phyloP scores from a whole-genome alignment of 2,797 vertebrate genomes.

The Sardinella longiceps region DNA sequence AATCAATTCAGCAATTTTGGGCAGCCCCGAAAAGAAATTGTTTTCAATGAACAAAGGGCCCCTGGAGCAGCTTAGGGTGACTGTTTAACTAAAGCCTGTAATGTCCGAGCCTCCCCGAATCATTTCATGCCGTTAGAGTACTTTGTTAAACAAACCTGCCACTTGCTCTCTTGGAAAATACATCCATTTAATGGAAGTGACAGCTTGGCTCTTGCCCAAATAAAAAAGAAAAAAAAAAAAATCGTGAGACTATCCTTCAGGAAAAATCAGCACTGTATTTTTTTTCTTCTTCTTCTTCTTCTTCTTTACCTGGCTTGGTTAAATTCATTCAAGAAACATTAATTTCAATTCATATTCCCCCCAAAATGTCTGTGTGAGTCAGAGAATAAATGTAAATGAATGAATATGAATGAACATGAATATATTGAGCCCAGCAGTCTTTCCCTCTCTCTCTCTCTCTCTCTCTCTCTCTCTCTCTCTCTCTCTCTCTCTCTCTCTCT shows the following conservation, averaged over 20 bases:
- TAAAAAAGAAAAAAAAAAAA: too few relatives aligned
- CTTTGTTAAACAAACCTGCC: background rate
- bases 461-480: constrained; percentile 29
- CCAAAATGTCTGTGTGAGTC: background rate
- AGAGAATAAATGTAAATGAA: constrained; percentile 4
- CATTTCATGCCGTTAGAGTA: background rate
- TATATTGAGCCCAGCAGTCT: background rate
- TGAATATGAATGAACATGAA: background rate
- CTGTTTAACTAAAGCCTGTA: background rate
- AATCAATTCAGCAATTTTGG: constrained; percentile 7
- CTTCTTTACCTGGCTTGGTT: background rate
- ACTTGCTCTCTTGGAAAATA: background rate
- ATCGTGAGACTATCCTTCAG: background rate
- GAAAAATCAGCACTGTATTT: background rate
- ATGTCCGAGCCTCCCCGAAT: background rate
- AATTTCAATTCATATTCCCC: background rate
- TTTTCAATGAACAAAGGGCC: background rate
- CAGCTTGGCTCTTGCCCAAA: background rate
- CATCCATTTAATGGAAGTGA: background rate
- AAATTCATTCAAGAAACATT: background rate
- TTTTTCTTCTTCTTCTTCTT: background rate
- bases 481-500: too few relatives aligned
- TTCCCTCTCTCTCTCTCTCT: constrained; percentile 32
- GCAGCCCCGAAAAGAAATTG: background rate
- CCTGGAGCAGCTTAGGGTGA: background rate